phyloP scores from a whole-genome alignment of 2,113 vertebrate genomes.

The Stegastes partitus region DNA sequence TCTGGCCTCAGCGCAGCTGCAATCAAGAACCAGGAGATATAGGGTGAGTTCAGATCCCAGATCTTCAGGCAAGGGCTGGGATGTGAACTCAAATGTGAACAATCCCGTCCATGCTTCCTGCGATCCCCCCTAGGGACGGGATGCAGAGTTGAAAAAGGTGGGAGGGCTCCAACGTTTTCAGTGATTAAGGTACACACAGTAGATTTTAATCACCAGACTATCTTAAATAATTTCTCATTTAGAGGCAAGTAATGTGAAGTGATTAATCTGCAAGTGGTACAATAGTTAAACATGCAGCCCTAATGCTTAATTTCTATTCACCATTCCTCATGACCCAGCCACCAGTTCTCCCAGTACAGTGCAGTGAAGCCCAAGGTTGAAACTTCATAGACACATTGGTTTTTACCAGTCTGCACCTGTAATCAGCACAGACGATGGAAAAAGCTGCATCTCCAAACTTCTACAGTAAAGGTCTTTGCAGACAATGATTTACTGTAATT shows the following conservation, averaged over 20 bases:
- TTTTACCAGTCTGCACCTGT: background rate
- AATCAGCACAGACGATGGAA: conserved; percentile 5
- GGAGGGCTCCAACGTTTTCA: conserved; percentile 3
- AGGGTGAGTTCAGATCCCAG: conserved; percentile 81
- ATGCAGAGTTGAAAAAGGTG: conserved; percentile 37
- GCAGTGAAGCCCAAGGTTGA: no score
- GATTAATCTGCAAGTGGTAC: conserved; percentile 20
- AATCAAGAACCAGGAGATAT: conserved; percentile 72
- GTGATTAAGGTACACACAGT: conserved; percentile 10
- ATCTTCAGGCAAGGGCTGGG: conserved; percentile 69
- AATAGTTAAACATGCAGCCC: background rate
- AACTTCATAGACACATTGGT: conserved; percentile 15
- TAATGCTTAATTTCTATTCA: conserved; percentile 16
- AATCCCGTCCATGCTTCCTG: conserved; percentile 58
- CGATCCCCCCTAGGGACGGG: conserved; percentile 42
- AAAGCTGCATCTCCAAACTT: background rate
- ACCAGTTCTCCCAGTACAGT: conserved; percentile 14
- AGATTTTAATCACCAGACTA: conserved; percentile 12
- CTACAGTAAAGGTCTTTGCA: background rate
- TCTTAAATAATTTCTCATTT: conserved; percentile 16
- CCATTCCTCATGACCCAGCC: background rate
- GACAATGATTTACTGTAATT: background rate
- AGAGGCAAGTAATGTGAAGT: conserved; percentile 15
- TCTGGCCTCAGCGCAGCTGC: conserved; percentile 68
- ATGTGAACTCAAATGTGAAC: conserved; percentile 76